Evolutionary conservation across 2,113 vertebrate species (phyloP), one percentile per base, ranked within the genome.

Genomic region (Cyanoliseus patagonus): DNA sequence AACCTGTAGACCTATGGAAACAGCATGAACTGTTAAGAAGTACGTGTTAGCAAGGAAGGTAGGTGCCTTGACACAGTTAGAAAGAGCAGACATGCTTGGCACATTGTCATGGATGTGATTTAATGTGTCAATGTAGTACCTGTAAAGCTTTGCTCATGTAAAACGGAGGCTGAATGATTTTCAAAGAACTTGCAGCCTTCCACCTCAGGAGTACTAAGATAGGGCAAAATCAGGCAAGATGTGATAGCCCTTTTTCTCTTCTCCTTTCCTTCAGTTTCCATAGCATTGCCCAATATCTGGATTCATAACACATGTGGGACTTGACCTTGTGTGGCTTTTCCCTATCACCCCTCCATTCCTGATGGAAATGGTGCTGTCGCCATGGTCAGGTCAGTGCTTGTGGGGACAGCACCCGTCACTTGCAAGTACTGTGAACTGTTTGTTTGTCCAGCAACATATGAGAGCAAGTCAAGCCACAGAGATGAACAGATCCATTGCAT

Each of bases 401-500:
- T 41, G 64, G 41, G 20, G 20, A 55, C 28, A 68, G 33, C 24
- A 25, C 42, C 31, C 2, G 2, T 35, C 0, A 1, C 33, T 39
- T 42, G 39, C 39, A 69, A 44, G 23, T 18, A 17, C 72, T 47
- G 62, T 80, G 44, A 64, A 30, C 27, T 59, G 7, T 16, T 18
- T 13, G n/a, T 30, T 22, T 16, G 35, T 27, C 53, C 33, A 25
- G 10, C 44, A 66, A 23, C 49, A 6, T 22, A 37, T 0, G 5
- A 88, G 49, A 37, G n/a, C 49, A 70, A 59, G 55, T 30, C 23
- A 42, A 55, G 64, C 22, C 35, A 11, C 74, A 44, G 20, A 41
- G 33, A 52, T n/a, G 8, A 44, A 44, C 27, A 41, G 22, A n/a
- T 15, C 27, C 7, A 6, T 20, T 18, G 18, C 0, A 0, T 3